Percentiles rank a stretch among this genome's conserved stretches.
Evolutionary conservation across 2,797 vertebrate genomes (phyloP).

Genomic region (Helicolenus hilgendorfi): DNA sequence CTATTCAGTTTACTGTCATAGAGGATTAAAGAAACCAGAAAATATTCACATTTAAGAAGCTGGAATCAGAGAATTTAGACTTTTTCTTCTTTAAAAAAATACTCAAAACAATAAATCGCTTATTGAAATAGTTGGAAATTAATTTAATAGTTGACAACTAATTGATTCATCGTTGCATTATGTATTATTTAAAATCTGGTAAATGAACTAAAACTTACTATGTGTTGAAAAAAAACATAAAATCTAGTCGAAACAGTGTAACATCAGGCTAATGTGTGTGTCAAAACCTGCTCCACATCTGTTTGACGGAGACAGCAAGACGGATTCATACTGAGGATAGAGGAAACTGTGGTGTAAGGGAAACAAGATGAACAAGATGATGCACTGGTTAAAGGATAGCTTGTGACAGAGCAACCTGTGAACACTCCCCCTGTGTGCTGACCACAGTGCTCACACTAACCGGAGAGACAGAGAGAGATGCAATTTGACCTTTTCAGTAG

Average conservation of each 20-base stretch:
- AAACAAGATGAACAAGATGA: slow-evolving; percentile 20
- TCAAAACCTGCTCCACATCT: neutral
- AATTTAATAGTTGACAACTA: too few species aligned
- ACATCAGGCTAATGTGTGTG: neutral
- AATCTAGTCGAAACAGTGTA: neutral
- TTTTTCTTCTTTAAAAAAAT: too few species aligned
- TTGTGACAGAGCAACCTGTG: slow-evolving; percentile 42
- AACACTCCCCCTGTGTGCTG: slow-evolving; percentile 35
- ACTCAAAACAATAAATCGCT: too few species aligned
- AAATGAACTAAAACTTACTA: neutral
- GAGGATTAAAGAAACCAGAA: too few species aligned
- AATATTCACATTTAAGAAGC: too few species aligned
- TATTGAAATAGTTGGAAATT: too few species aligned
- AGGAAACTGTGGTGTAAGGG: neutral
- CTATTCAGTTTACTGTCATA: too few species aligned
- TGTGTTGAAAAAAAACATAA: neutral
- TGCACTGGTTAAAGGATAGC: slow-evolving; percentile 1
- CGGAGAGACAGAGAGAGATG: slow-evolving; percentile 35
- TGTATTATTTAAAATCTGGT: neutral
- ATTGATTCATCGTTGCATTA: too few species aligned
- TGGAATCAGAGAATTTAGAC: accelerated
- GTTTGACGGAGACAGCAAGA: neutral
- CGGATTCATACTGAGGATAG: neutral
- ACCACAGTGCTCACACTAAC: slow-evolving; percentile 40
- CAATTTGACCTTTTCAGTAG: slow-evolving; percentile 74